A percentile compares a stretch with the other conserved stretches of the same genome.
Evolutionary conservation across 2,797 vertebrate species (phyloP).

Genomic region (Lagocephalus sceleratus): DNA sequence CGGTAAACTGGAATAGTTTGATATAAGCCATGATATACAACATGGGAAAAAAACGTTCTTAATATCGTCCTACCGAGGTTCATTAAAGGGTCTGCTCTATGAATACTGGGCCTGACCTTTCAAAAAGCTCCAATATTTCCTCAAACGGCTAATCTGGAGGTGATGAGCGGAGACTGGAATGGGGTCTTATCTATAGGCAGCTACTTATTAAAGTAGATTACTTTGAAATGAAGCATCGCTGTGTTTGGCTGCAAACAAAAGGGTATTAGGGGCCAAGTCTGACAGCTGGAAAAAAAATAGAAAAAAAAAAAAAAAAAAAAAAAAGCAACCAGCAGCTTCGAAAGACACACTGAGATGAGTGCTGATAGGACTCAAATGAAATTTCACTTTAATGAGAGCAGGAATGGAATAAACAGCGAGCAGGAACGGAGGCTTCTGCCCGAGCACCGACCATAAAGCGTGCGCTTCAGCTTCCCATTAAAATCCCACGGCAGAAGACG

Average conservation of each 20-base stretch:
- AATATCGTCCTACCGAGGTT: constrained; percentile 23
- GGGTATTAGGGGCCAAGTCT: constrained; percentile 50
- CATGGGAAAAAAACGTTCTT: too few relatives aligned
- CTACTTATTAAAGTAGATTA: constrained; percentile 62
- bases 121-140: constrained; percentile 33
- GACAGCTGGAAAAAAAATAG: constrained; percentile 33
- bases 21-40: too few relatives aligned
- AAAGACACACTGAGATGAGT: constrained; percentile 44
- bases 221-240: constrained; percentile 57
- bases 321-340: constrained; percentile 12
- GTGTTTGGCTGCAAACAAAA: constrained; percentile 61
- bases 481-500: not conserved
- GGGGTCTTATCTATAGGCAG: constrained; percentile 43
- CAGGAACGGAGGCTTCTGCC: constrained; percentile 14
- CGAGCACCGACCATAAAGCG: constrained; percentile 11
- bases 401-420: constrained; percentile 27
- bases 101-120: constrained; percentile 53
- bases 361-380: constrained; percentile 43
- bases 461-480: constrained; percentile 16
- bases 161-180: constrained; percentile 38
- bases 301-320: not conserved
- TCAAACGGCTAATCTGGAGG: constrained; percentile 38
- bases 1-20: too few relatives aligned
- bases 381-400: constrained; percentile 41
- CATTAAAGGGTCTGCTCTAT: constrained; percentile 51